phyloP scores from a whole-genome alignment of 2,113 vertebrate genomes.

The Stegostoma tigrinum region DNA sequence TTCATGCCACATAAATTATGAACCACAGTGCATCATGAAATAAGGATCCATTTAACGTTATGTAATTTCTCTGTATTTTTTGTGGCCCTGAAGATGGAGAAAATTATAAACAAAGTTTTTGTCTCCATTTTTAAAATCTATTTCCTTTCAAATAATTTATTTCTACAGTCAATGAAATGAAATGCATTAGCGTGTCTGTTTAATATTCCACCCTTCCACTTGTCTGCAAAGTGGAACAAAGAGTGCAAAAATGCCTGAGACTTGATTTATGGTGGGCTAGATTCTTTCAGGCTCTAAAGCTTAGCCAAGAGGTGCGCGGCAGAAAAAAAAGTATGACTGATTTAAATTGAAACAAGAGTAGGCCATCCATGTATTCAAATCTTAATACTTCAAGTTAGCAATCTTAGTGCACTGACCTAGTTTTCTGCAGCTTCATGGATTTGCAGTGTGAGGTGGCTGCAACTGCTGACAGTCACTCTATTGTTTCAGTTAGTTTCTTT shows the following conservation, averaged over 20 bases:
- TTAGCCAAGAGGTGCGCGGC: constrained; percentile 39
- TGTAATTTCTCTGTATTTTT: not conserved
- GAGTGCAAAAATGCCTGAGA: constrained; percentile 29
- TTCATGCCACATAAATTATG: constrained; percentile 8
- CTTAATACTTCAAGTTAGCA: constrained; percentile 39
- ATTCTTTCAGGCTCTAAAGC: constrained; percentile 44
- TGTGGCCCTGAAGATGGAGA: not conserved
- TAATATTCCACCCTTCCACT: constrained; percentile 29
- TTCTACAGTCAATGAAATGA: not conserved
- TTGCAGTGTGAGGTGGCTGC: constrained; percentile 46
- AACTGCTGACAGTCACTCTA: constrained; percentile 48
- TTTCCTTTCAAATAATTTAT: not conserved
- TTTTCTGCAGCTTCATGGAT: constrained; percentile 49
- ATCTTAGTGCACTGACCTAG: constrained; percentile 42
- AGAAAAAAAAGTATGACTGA: constrained; percentile 41
- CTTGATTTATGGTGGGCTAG: constrained; percentile 44
- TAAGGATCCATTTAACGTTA: not conserved
- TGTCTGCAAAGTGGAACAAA: constrained; percentile 25
- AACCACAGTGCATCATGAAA: not conserved
- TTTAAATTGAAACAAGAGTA: not conserved
- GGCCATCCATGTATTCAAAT: constrained; percentile 22
- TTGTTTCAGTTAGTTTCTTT: constrained; percentile 47
- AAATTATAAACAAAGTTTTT: not conserved
- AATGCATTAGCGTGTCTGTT: constrained; percentile 32
- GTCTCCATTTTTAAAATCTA: not conserved